Evolutionary conservation across 2,888 invertebrate species (phyloP), one percentile per base, ranked within the genome.

Genomic region (Sympetrum striolatum): DNA sequence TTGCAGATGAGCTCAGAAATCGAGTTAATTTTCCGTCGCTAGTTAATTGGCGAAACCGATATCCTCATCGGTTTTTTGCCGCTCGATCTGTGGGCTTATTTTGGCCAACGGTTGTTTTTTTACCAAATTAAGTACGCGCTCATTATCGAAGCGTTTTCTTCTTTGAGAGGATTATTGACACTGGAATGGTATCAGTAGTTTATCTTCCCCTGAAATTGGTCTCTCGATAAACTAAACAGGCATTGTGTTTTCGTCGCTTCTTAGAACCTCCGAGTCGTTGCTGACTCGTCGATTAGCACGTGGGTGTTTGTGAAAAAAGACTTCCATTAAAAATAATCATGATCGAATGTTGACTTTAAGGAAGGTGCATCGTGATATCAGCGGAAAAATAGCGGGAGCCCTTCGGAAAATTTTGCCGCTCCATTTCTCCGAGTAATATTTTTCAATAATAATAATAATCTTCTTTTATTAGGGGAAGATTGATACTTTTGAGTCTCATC

Each of bases 241-340:
- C 37, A 60, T 39, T 48, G 86, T 81, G 48, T 86, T 37, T 37
- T 37, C 39, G 86, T 60, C 37, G n/a, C 86, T 64, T 37, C 86
- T 58, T 60, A 60, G n/a, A 39, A 44, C 31, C 18, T 44, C 58
- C 22, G 58, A 58, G 18, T 25, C 48, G 8, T 15, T 64, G 64
- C 37, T 86, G 86, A 86, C 86, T 86, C 60, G 86, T 14, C 60
- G 64, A 60, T 86, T 86, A 86, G 86, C 86, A 60, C 86, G 22
- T 82, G 35, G 82, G 86, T 58, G 60, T 86, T 60, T 35, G 86
- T 58, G 86, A 86, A 86, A 86, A 86, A 58, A 25, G 15, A 37
- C 37, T 64, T 39, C 60, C 25, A 60, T 73, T 58, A 86, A 53
- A 86, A 58, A 58, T 35, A 58, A 82, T 82, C 82, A 25, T 44